Evolutionary conservation across 2,113 vertebrate genomes (phyloP).

Genomic region (Spea bombifrons): DNA sequence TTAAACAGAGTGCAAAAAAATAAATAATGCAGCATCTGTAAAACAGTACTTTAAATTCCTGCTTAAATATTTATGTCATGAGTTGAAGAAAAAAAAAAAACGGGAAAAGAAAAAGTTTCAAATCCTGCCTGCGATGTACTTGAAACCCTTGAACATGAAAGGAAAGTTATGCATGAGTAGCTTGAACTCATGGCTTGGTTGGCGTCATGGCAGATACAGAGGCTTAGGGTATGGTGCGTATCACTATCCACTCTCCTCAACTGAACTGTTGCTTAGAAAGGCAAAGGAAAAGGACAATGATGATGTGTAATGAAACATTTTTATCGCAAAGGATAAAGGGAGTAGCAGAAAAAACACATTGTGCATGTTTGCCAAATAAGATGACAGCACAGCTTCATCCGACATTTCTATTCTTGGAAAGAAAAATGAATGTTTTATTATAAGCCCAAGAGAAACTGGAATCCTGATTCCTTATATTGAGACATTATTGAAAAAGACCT

Average conservation of each 20-base stretch:
- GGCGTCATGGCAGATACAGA: not conserved
- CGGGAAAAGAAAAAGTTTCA: constrained; percentile 42
- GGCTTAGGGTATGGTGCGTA: too few species aligned
- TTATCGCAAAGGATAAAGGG: too few species aligned
- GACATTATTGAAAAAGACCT: too few species aligned
- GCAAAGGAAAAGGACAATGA: too few species aligned
- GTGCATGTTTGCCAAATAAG: too few species aligned
- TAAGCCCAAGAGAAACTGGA: too few species aligned
- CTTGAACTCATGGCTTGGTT: not conserved
- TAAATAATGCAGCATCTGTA: constrained; percentile 65
- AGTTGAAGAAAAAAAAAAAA: constrained; percentile 44
- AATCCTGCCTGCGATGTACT: constrained; percentile 51
- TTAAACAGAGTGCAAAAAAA: constrained; percentile 57
- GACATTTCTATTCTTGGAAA: too few species aligned
- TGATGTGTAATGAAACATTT: too few species aligned
- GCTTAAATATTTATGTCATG: constrained; percentile 68
- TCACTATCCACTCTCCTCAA: not conserved
- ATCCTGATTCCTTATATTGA: too few species aligned
- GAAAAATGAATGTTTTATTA: too few species aligned
- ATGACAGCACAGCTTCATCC: too few species aligned
- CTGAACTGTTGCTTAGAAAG: not conserved
- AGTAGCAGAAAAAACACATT: too few species aligned
- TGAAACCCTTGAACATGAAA: constrained; percentile 48
- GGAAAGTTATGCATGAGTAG: constrained; percentile 40
- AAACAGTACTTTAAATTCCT: constrained; percentile 50